Evolutionary conservation across 2,113 vertebrate genomes (phyloP).

Genomic region (Salvelinus fontinalis): DNA sequence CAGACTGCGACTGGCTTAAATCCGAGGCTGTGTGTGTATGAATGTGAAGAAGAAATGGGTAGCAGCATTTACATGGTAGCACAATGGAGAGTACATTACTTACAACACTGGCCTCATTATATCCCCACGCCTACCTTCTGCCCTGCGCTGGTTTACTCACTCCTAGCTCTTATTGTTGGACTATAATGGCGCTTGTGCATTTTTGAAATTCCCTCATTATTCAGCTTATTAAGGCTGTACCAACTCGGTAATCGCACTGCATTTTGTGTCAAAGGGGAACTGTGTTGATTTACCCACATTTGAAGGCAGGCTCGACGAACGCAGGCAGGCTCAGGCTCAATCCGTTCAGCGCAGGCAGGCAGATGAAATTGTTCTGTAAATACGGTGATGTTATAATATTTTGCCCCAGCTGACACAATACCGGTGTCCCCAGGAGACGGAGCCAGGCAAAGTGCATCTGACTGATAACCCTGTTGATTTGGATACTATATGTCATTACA

Average conservation of each 20-base stretch:
- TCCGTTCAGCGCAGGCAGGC: conserved; percentile 30
- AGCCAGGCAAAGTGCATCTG: conserved; percentile 67
- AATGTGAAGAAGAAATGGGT: conserved; percentile 92
- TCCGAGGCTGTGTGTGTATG: conserved; percentile 84
- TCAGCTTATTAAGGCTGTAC: conserved; percentile 97
- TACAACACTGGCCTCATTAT: conserved; percentile 97
- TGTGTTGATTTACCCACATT: conserved; percentile 78
- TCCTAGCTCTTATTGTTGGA: conserved; percentile 97
- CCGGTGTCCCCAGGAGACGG: conserved; percentile 32
- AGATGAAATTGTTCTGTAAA: conserved; percentile 77
- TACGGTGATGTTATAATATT: conserved; percentile 46
- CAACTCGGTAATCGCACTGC: conserved; percentile 90
- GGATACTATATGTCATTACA: conserved; percentile 52
- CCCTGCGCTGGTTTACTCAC: conserved; percentile 86
- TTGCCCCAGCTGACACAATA: conserved; percentile 48
- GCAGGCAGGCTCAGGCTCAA: neutral
- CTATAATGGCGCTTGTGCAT: conserved; percentile 95
- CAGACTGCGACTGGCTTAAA: conserved; percentile 92
- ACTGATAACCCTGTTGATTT: conserved; percentile 67
- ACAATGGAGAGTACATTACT: conserved; percentile 97
- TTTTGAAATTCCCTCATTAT: conserved; percentile 99
- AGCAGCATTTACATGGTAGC: conserved; percentile 86
- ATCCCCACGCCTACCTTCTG: conserved; percentile 93
- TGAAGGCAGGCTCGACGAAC: conserved; percentile 78
- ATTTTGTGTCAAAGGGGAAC: conserved; percentile 82